These are phyloP conservation scores for Dromiciops gliroides DNA, from an alignment of 2,113 vertebrate species.

Conservation along the genomic window DNA sequence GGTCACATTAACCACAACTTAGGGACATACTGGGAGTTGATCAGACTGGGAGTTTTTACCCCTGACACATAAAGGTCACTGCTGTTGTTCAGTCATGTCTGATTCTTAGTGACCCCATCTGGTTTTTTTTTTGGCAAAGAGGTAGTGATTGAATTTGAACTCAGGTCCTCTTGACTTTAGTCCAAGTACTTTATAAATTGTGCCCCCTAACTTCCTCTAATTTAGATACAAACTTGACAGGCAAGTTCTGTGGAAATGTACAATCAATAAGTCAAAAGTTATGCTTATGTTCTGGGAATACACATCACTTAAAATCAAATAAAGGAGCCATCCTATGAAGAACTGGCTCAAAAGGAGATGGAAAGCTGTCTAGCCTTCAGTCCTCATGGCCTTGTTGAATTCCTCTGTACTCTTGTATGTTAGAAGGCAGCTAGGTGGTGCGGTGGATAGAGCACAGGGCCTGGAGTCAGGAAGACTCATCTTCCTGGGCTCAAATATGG, in stretches of 20 bases:
- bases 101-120: neutral
- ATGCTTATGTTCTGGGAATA: conserved; percentile 5
- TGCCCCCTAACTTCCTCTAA: neutral
- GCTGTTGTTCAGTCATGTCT: neutral
- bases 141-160: neutral
- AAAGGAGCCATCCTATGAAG: neutral
- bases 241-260: neutral
- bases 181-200: neutral
- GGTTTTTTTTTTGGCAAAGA: no score
- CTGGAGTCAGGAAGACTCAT: neutral
- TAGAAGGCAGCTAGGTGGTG: neutral
- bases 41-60: neutral
- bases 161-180: neutral
- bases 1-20: conserved; percentile 5
- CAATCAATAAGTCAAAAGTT: conserved; percentile 20
- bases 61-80: no score
- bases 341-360: neutral
- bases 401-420: neutral
- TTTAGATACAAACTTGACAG: neutral
- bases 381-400: neutral
- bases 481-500: neutral
- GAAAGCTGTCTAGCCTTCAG: neutral
- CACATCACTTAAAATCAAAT: conserved; percentile 23
- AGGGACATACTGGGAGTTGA: neutral
- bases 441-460: neutral